Percentiles rank a stretch among this genome's conserved stretches.
Evolutionary conservation across 2,888 invertebrate genomes (phyloP).

Genomic region (Diarsia brunnea): DNA sequence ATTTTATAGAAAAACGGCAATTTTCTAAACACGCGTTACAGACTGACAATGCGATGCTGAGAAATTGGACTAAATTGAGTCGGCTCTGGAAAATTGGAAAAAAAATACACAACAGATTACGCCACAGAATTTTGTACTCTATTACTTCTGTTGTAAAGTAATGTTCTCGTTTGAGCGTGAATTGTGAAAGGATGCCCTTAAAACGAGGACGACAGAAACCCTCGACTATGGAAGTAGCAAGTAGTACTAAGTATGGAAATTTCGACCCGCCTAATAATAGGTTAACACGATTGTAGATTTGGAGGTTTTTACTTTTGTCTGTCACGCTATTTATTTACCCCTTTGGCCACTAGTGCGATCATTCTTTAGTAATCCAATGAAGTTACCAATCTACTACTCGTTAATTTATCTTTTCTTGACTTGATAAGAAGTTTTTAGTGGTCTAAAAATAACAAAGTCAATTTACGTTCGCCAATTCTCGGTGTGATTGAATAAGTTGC

Average conservation of each 20-base stretch:
- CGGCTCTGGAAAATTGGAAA: slow-evolving; percentile 13
- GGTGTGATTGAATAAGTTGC: neutral
- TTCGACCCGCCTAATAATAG: slow-evolving; percentile 52
- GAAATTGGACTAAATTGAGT: slow-evolving; percentile 26
- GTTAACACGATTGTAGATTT: slow-evolving; percentile 44
- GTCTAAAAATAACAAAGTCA: neutral
- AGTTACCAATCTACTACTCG: neutral
- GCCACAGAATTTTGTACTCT: slow-evolving; percentile 30
- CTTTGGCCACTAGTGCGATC: neutral
- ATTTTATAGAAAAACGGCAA: neutral
- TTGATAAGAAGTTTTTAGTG: neutral
- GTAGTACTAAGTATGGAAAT: slow-evolving; percentile 69
- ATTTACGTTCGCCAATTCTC: slow-evolving; percentile 6
- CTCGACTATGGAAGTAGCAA: slow-evolving; percentile 50
- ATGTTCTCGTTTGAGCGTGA: slow-evolving; percentile 33
- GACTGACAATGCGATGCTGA: neutral
- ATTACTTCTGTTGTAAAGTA: slow-evolving; percentile 22
- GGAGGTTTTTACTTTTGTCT: slow-evolving; percentile 23
- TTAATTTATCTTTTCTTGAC: no score
- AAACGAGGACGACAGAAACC: slow-evolving; percentile 48
- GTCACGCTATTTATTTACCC: slow-evolving; percentile 28
- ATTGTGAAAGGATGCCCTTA: slow-evolving; percentile 60
- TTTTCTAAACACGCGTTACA: slow-evolving; percentile 17
- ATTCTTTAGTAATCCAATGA: neutral
- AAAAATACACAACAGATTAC: neutral